phyloP scores from a whole-genome alignment of 2,113 vertebrate genomes.

The Cervus canadensis region DNA sequence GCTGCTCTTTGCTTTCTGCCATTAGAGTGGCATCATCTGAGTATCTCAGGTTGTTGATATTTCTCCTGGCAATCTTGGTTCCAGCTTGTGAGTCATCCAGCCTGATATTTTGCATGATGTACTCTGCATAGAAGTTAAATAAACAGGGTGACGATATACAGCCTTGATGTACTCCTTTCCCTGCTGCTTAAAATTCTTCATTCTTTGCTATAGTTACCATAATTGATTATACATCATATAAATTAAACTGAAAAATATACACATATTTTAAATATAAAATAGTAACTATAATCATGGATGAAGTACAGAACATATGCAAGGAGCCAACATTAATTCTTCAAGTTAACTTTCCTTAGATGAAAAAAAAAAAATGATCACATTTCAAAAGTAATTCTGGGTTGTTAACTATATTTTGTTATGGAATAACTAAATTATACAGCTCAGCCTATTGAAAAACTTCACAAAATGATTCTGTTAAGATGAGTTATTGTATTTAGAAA shows the following conservation, averaged over 20 bases:
- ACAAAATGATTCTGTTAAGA: conserved; percentile 1
- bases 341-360: background rate
- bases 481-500: conserved; percentile 25
- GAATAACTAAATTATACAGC: background rate
- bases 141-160: background rate
- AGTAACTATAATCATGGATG: background rate
- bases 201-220: background rate
- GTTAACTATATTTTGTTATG: background rate
- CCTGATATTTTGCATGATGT: background rate
- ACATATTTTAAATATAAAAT: background rate
- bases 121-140: background rate
- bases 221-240: background rate
- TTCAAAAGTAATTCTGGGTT: background rate
- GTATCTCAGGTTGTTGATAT: background rate
- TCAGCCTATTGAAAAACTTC: background rate
- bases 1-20: background rate
- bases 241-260: background rate
- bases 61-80: background rate
- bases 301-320: background rate
- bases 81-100: background rate
- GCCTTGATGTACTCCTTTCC: background rate
- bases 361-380: background rate
- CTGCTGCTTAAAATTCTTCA: background rate
- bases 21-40: background rate
- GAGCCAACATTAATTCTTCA: background rate